Conservation (phyloP, 2,888 invertebrate species). For the Cecidostiba fungosa region DNA sequence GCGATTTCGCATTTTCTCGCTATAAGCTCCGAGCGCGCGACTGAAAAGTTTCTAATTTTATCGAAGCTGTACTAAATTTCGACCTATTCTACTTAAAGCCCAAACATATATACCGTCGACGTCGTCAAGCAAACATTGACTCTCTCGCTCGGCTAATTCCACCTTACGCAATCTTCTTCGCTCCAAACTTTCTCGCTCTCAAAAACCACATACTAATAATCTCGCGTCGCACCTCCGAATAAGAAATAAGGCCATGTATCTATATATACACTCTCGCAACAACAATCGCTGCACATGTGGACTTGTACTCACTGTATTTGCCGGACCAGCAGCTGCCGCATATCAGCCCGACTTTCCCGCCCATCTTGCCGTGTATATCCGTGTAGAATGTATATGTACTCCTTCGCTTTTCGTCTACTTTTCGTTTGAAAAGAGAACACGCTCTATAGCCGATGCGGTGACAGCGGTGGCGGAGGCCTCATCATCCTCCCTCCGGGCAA, state of each 20-base stretch:
- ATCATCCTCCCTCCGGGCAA: slow-evolving; percentile 2
- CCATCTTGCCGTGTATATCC: slow-evolving; percentile 70
- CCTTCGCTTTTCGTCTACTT: not conserved
- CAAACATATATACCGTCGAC: not conserved
- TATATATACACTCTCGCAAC: not conserved
- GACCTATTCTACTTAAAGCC: not conserved
- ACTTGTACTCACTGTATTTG: slow-evolving; percentile 75
- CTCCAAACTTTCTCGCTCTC: not conserved
- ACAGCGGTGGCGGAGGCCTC: not conserved
- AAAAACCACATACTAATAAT: not conserved
- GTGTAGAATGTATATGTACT: not conserved
- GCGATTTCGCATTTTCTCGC: no score
- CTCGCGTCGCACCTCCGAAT: not conserved
- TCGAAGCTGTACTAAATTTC: not conserved
- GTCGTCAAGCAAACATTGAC: not conserved
- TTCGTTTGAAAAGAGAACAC: not conserved
- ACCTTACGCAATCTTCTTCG: not conserved
- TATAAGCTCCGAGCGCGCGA: no score
- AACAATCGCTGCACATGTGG: not conserved
- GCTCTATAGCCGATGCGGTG: no score
- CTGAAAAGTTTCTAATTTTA: not conserved
- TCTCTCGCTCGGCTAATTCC: not conserved
- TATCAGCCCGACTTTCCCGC: slow-evolving; percentile 79
- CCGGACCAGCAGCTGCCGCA: slow-evolving; percentile 80
- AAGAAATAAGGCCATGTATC: not conserved